A percentile compares a stretch with the other conserved stretches of the same genome.
Conservation (phyloP, 1,140 invertebrate genomes). For the Drosophila truncata region DNA sequence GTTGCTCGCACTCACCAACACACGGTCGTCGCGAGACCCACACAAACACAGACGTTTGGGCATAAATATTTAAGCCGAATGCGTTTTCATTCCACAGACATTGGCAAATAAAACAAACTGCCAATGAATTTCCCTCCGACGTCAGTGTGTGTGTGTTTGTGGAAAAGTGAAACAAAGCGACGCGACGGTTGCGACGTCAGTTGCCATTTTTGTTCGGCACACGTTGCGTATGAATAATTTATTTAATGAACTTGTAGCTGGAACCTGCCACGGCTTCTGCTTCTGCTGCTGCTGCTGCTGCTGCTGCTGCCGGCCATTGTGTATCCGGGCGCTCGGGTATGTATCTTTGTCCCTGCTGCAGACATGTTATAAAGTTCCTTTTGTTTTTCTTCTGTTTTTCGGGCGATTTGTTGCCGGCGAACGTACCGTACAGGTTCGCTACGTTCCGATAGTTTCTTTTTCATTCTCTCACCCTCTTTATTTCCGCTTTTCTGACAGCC, state of each 20-base stretch:
- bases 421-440: slow-evolving; percentile 51
- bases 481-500: slow-evolving; percentile 65
- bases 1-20: background rate
- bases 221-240: slow-evolving; percentile 85
- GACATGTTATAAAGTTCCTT: slow-evolving; percentile 73
- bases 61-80: slow-evolving; percentile 84
- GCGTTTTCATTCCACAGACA: slow-evolving; percentile 82
- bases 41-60: slow-evolving; percentile 80
- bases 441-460: slow-evolving; percentile 68
- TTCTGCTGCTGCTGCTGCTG: slow-evolving; percentile 29
- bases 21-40: slow-evolving; percentile 14
- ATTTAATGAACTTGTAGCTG: slow-evolving; percentile 84
- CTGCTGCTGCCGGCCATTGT: slow-evolving; percentile 41
- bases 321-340: slow-evolving; percentile 22
- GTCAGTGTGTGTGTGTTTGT: slow-evolving; percentile 24
- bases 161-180: slow-evolving; percentile 73
- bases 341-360: slow-evolving; percentile 67
- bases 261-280: slow-evolving; percentile 37
- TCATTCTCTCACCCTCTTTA: slow-evolving; percentile 32
- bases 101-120: slow-evolving; percentile 78
- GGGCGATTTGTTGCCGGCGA: slow-evolving; percentile 72
- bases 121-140: slow-evolving; percentile 58
- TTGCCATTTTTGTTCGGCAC: slow-evolving; percentile 75
- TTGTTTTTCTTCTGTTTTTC: slow-evolving; percentile 75
- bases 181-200: slow-evolving; percentile 47